phyloP scores from a whole-genome alignment of 2,888 invertebrate species.

The Torymus texanus region DNA sequence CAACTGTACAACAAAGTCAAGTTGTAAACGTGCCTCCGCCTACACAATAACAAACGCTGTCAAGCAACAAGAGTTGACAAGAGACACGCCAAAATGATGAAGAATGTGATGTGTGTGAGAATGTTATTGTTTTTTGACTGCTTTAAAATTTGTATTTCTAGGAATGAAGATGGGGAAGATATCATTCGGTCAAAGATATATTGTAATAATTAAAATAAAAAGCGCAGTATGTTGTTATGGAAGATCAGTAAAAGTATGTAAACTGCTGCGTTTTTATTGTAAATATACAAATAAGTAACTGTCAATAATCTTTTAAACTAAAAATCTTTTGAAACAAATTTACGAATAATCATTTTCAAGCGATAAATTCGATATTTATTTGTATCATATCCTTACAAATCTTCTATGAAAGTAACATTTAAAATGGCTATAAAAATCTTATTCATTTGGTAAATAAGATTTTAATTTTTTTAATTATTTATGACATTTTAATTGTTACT shows the following conservation, averaged over 20 bases:
- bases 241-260: conserved; percentile 16
- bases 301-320: conserved; percentile 45
- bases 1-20: conserved; percentile 43
- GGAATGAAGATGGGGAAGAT: conserved; percentile 32
- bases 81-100: conserved; percentile 29
- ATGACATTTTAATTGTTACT: conserved; percentile 20
- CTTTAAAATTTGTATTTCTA: conserved; percentile 53
- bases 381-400: conserved; percentile 46
- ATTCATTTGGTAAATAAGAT: conserved; percentile 21
- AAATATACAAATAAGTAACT: conserved; percentile 52
- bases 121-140: conserved; percentile 47
- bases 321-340: conserved; percentile 43
- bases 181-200: conserved; percentile 45
- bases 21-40: conserved; percentile 35
- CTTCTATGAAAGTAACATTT: conserved; percentile 32
- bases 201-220: conserved; percentile 50
- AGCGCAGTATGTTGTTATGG: conserved; percentile 20
- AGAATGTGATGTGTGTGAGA: conserved; percentile 43
- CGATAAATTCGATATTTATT: conserved; percentile 52
- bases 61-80: conserved; percentile 4
- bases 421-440: conserved; percentile 32
- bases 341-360: conserved; percentile 52
- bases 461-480: conserved; percentile 13
- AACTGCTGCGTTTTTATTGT: conserved; percentile 54
- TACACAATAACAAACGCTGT: conserved; percentile 38